phyloP scores from a whole-genome alignment of 2,113 vertebrate species.

The Brachyhypopomus occidentalis region DNA sequence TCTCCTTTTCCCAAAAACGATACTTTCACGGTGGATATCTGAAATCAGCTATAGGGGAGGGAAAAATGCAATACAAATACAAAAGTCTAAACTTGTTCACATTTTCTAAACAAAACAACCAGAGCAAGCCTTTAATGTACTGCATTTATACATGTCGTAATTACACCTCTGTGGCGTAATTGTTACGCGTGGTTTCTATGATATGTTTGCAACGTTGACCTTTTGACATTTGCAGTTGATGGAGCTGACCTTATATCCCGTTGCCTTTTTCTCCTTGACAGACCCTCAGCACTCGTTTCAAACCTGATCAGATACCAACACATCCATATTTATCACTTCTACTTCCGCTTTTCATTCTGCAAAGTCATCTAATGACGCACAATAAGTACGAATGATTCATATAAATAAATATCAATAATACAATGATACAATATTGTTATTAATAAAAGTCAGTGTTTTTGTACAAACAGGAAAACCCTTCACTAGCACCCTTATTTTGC shows the following conservation, averaged over 20 bases:
- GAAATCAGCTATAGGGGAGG: slow-evolving; percentile 17
- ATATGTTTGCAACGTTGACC: slow-evolving; percentile 17
- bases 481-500: slow-evolving; percentile 61
- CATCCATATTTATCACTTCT: slow-evolving; percentile 35
- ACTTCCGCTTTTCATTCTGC: slow-evolving; percentile 18
- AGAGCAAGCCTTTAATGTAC: slow-evolving; percentile 70
- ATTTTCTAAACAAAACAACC: slow-evolving; percentile 74
- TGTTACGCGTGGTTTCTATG: neutral
- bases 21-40: slow-evolving; percentile 33
- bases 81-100: slow-evolving; percentile 74
- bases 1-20: slow-evolving; percentile 28
- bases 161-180: neutral
- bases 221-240: slow-evolving; percentile 20
- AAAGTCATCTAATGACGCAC: slow-evolving; percentile 53
- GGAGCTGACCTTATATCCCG: neutral
- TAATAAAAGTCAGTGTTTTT: slow-evolving; percentile 69
- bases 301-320: slow-evolving; percentile 19
- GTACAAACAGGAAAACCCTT: slow-evolving; percentile 55
- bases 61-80: slow-evolving; percentile 58
- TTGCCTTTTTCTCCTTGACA: slow-evolving; percentile 10
- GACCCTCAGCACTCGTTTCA: neutral
- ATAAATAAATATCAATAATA: slow-evolving; percentile 75
- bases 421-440: slow-evolving; percentile 60
- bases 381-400: slow-evolving; percentile 61
- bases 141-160: slow-evolving; percentile 39